Evolutionary conservation across 2,888 invertebrate species (phyloP).

Genomic region (Stenchaetothrips biformis): DNA sequence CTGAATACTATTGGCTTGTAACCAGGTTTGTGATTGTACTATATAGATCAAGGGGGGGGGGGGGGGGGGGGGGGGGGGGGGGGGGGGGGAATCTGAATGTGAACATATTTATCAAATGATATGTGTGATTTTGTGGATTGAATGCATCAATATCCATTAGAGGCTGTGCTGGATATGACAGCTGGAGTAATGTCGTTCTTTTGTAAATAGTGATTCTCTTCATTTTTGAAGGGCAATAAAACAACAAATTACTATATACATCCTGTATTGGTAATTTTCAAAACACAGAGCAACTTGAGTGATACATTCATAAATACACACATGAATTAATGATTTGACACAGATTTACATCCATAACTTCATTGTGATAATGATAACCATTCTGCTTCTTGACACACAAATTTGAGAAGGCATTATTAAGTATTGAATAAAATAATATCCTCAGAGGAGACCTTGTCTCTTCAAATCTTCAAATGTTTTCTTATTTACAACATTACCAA

Average conservation of each 20-base stretch:
- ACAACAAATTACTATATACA: not conserved
- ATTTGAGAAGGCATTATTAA: not conserved
- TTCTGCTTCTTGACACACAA: not conserved
- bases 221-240: not conserved
- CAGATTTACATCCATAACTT: not conserved
- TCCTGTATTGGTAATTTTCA: not conserved
- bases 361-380: not conserved
- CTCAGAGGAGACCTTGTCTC: conserved; percentile 89
- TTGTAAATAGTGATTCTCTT: not conserved
- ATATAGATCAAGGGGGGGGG: too few species aligned
- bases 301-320: not conserved
- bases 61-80: too few species aligned
- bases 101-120: not conserved
- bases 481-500: conserved; percentile 96
- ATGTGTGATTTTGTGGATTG: not conserved
- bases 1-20: too few species aligned
- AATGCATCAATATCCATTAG: not conserved
- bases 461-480: conserved; percentile 98
- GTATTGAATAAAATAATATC: not conserved
- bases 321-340: not conserved
- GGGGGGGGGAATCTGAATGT: too few species aligned
- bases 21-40: too few species aligned
- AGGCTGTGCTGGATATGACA: not conserved
- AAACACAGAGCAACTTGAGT: not conserved
- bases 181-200: not conserved